phyloP scores from a whole-genome alignment of 2,888 invertebrate genomes.

The Phalera bucephala region DNA sequence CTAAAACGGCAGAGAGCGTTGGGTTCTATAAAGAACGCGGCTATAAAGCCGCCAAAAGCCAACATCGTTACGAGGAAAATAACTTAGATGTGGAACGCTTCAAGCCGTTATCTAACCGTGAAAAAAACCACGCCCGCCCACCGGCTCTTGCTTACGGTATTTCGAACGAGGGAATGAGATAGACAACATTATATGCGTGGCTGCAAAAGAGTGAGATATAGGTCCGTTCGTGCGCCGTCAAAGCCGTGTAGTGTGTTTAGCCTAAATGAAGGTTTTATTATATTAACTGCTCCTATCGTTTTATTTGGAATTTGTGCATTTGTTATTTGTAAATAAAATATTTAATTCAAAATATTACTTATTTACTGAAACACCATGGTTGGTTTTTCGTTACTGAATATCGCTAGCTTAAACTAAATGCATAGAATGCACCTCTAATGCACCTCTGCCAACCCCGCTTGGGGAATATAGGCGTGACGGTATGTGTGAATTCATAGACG shows the following conservation, averaged over 20 bases:
- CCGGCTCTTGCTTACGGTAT: constrained; percentile 72
- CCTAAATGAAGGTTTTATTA: constrained; percentile 68
- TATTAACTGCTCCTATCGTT: constrained; percentile 58
- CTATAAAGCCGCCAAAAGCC: constrained; percentile 52
- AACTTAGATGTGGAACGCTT: constrained; percentile 55
- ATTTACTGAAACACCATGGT: too few relatives aligned
- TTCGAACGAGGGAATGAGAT: constrained; percentile 68
- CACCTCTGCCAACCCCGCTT: too few relatives aligned
- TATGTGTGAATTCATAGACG: too few relatives aligned
- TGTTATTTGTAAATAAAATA: too few relatives aligned
- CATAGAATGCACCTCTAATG: too few relatives aligned
- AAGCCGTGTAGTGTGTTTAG: constrained; percentile 49
- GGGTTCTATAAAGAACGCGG: too few relatives aligned
- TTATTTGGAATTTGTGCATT: constrained; percentile 30
- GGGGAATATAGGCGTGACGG: too few relatives aligned
- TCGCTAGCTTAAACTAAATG: too few relatives aligned
- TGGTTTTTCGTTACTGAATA: too few relatives aligned
- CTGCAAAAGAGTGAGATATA: constrained; percentile 49
- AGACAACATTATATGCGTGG: constrained; percentile 29
- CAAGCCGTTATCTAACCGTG: constrained; percentile 76
- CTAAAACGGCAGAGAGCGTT: too few relatives aligned
- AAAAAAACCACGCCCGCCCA: constrained; percentile 74
- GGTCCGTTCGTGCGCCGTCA: constrained; percentile 45
- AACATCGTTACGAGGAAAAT: constrained; percentile 56
- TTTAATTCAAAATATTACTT: too few relatives aligned